A percentile compares a stretch with the other conserved stretches of the same genome.
phyloP scores from a whole-genome alignment of 1,140 invertebrate species.

The Bombus waltoni region DNA sequence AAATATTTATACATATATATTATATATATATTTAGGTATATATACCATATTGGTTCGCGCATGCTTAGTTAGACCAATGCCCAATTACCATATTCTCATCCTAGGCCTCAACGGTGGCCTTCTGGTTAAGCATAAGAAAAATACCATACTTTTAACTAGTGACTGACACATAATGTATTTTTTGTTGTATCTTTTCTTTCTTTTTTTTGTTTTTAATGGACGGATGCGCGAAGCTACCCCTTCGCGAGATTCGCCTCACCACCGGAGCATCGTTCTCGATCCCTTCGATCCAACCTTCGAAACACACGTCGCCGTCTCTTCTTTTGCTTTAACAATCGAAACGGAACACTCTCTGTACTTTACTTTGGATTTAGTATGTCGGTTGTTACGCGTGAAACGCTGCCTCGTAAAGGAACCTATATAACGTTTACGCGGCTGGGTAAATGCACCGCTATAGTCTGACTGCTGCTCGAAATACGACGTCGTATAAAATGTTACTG shows the following conservation, averaged over 20 bases:
- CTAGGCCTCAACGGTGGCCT: conserved; percentile 93
- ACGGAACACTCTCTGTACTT: background rate
- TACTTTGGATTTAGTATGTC: background rate
- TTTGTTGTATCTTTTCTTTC: background rate
- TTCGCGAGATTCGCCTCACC: conserved; percentile 21
- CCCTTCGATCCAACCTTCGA: conserved; percentile 41
- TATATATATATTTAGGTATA: conserved; percentile 45
- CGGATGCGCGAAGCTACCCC: conserved; percentile 61
- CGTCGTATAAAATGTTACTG: background rate
- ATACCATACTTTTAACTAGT: conserved; percentile 79
- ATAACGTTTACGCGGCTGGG: background rate
- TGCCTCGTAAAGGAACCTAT: background rate
- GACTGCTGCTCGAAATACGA: background rate
- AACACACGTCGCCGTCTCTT: background rate
- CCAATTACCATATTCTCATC: conserved; percentile 94
- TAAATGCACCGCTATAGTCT: background rate
- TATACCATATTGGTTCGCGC: conserved; percentile 57
- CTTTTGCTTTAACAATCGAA: background rate
- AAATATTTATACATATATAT: conserved; percentile 52
- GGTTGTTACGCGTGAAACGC: background rate
- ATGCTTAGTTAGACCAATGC: conserved; percentile 76
- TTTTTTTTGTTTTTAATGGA: conserved; percentile 46
- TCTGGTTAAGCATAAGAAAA: conserved; percentile 85
- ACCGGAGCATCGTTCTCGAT: conserved; percentile 51
- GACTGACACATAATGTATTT: conserved; percentile 72